Base-by-base conservation (phyloP, 2,113 vertebrate genomes). In the Scomber colias region DNA sequence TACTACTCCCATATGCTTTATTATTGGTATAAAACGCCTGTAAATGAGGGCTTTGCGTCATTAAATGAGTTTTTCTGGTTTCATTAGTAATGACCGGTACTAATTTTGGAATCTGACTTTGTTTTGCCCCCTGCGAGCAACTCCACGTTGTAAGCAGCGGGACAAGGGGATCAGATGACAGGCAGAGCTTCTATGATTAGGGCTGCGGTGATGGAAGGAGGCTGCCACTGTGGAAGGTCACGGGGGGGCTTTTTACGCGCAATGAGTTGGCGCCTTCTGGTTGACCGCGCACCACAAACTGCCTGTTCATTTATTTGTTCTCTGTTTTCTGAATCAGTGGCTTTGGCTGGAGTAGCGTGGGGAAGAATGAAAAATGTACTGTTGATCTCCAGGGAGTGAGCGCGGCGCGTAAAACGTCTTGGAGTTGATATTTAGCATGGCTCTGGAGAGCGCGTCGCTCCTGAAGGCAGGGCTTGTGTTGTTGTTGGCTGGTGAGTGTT, bases 151-250 rank as follows among this genome's bases (percentile, higher is more conserved):
- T 0, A 30, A 75, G 55, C 68, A 83, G 75, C 49, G 0, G 74
- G 64, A 68, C 75, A 55, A n/a, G 59, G 48, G 87, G 81, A 83
- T 93, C 92, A 54, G 74, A 86, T 93, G 85, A 82, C 92, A 87
- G 61, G 27, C 66, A 7, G 44, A 13, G 60, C 27, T 63, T 51
- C 79, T 88, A 75, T 84, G 86, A 87, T 84, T 75, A 66, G 80
- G 79, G 30, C 69, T 16, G 46, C n/a, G 35, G 15, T 5, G 27
- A 67, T 71, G 71, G 69, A 73, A 60, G 83, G 81, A 53, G 64
- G 55, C 60, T 15, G 46, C 60, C 51, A 17, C 51, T 3, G 61
- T 9, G 61, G 57, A 79, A 85, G 80, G 84, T 82, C 82, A 82
- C 62, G 76, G 81, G 51, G 51, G 55, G 40, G 24, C 24, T 40